phyloP scores from a whole-genome alignment of 2,113 vertebrate species.

The Perca fluviatilis region DNA sequence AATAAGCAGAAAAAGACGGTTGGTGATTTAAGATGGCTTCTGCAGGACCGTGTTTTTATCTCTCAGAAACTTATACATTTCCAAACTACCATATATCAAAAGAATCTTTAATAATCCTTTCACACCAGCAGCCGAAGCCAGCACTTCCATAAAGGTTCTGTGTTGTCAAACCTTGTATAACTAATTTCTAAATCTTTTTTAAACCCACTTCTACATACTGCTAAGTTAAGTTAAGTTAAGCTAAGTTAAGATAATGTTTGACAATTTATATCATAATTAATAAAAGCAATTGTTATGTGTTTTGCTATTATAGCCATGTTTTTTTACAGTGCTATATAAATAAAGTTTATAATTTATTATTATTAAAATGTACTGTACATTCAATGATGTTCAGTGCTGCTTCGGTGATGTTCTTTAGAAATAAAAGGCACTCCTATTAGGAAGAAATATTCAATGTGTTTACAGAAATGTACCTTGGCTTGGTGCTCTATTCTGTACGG shows the following conservation, averaged over 20 bases:
- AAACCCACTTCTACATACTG: neutral
- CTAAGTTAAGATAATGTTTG: neutral
- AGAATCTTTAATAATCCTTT: neutral
- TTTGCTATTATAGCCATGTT: too few species aligned
- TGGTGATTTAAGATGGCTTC: neutral
- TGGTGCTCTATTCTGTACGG: constrained; percentile 98
- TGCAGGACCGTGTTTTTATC: too few species aligned
- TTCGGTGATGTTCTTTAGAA: neutral
- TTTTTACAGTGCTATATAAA: neutral
- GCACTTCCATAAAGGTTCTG: neutral
- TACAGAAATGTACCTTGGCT: constrained; percentile 88
- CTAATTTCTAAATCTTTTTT: too few species aligned
- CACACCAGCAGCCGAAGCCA: neutral
- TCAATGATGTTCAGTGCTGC: neutral
- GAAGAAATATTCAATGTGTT: neutral
- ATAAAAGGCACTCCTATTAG: neutral
- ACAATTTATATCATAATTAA: too few species aligned
- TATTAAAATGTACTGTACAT: neutral
- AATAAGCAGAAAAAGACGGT: neutral
- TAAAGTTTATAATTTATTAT: neutral
- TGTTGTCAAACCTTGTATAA: neutral
- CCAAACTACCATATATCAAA: neutral
- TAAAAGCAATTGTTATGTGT: too few species aligned
- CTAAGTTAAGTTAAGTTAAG: neutral
- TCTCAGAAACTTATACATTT: neutral